Evolutionary conservation across 2,888 invertebrate species (phyloP).

Genomic region (Dorcus parallelipipedus): DNA sequence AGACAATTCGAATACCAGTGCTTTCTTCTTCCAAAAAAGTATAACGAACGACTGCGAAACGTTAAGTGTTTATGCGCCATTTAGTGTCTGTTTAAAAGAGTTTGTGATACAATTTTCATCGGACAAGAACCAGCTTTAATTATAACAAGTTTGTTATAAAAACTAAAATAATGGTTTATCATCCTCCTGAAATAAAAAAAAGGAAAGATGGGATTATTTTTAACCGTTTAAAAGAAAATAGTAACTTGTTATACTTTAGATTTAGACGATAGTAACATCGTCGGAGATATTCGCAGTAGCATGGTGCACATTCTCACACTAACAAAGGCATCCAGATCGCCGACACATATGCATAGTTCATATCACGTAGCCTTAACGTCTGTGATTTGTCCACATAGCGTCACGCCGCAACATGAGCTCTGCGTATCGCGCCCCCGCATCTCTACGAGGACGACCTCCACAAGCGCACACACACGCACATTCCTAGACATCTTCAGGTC

Average conservation of each 20-base stretch:
- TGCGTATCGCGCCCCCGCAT: conserved; percentile 46
- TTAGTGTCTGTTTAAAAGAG: no score
- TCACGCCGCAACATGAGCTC: conserved; percentile 44
- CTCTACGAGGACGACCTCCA: conserved; percentile 31
- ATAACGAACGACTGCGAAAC: no score
- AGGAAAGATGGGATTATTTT: neutral
- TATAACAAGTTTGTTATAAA: no score
- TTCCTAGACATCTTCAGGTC: conserved; percentile 30
- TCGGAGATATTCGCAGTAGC: conserved; percentile 5
- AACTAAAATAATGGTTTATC: no score
- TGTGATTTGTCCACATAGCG: conserved; percentile 47
- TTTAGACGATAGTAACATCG: conserved; percentile 6
- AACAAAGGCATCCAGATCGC: conserved; percentile 38
- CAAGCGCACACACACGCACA: conserved; percentile 28
- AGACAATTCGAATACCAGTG: no score
- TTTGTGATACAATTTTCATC: no score
- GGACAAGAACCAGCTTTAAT: no score
- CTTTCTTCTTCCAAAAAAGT: no score
- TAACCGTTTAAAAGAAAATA: no score
- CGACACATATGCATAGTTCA: conserved; percentile 43
- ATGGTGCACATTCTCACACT: conserved; percentile 37
- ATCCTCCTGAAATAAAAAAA: no score
- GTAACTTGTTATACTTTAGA: no score
- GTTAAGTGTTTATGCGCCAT: no score
- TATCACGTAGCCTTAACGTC: conserved; percentile 46